Percentiles rank a stretch among this genome's conserved stretches.
phyloP scores from a whole-genome alignment of 2,797 vertebrate species.

The Hydrophis major region DNA sequence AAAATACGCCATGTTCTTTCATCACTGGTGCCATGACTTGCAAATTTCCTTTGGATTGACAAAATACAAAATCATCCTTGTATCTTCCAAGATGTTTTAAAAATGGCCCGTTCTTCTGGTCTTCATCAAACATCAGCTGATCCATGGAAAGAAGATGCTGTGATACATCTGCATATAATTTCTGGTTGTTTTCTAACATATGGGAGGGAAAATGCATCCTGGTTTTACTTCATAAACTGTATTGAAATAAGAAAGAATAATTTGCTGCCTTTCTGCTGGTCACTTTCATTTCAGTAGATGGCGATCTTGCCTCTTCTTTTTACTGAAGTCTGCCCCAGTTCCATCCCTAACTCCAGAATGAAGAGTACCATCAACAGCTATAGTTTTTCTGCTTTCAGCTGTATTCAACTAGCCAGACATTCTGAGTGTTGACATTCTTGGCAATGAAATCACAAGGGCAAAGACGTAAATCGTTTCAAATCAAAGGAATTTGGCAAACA shows the following conservation, averaged over 20 bases:
- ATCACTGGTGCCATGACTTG: not conserved
- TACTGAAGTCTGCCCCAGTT: not conserved
- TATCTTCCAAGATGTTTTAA: not conserved
- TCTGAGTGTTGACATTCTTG: conserved; percentile 14
- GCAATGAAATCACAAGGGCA: conserved; percentile 18
- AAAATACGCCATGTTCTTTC: not conserved
- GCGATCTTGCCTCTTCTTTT: conserved; percentile 48
- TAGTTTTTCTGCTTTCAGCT: not conserved
- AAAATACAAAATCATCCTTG: not conserved
- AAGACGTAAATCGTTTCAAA: conserved; percentile 13
- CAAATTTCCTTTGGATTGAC: not conserved
- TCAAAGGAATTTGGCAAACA: conserved; percentile 21
- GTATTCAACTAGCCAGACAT: not conserved
- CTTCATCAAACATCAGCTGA: not conserved
- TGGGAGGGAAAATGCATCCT: not conserved
- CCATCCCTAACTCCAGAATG: not conserved
- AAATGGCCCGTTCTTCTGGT: not conserved
- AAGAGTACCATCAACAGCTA: not conserved
- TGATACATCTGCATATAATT: not conserved
- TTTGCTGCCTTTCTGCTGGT: not conserved
- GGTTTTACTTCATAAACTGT: not conserved
- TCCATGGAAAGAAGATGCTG: not conserved
- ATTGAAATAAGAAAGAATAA: not conserved
- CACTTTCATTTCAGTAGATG: conserved; percentile 35
- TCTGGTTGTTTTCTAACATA: not conserved